phyloP scores from a whole-genome alignment of 2,113 vertebrate genomes.

The Charadrius vociferus region DNA sequence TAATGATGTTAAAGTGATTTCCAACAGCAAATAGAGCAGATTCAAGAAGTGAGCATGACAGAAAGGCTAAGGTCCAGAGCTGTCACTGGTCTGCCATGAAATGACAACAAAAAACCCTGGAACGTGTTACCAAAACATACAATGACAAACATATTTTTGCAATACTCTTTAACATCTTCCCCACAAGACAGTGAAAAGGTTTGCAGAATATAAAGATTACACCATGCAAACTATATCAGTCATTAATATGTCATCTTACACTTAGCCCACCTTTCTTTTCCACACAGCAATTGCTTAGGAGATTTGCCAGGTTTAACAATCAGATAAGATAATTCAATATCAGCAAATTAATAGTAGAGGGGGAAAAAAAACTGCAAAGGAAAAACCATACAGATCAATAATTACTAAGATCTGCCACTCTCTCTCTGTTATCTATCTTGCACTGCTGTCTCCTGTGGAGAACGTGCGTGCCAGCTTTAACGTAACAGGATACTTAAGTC shows the following conservation, averaged over 20 bases:
- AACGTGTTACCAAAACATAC: not conserved
- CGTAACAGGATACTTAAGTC: not conserved
- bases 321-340: slow-evolving; percentile 4
- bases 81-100: not conserved
- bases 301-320: slow-evolving; percentile 5
- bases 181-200: not conserved
- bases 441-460: not conserved
- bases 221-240: not conserved
- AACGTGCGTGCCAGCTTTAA: not conserved
- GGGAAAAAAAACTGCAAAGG: not conserved
- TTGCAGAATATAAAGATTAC: not conserved
- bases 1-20: not conserved
- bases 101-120: not conserved
- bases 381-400: not conserved
- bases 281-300: not conserved
- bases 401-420: not conserved
- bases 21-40: not conserved
- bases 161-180: not conserved
- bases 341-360: not conserved
- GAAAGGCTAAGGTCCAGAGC: not conserved
- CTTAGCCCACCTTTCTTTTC: not conserved
- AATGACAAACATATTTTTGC: not conserved
- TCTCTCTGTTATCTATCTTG: not conserved
- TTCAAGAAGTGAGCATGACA: not conserved
- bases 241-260: not conserved